Evolutionary conservation across 2,888 invertebrate genomes (phyloP), one percentile per base, ranked within the genome.

Genomic region (Idaea biselata): DNA sequence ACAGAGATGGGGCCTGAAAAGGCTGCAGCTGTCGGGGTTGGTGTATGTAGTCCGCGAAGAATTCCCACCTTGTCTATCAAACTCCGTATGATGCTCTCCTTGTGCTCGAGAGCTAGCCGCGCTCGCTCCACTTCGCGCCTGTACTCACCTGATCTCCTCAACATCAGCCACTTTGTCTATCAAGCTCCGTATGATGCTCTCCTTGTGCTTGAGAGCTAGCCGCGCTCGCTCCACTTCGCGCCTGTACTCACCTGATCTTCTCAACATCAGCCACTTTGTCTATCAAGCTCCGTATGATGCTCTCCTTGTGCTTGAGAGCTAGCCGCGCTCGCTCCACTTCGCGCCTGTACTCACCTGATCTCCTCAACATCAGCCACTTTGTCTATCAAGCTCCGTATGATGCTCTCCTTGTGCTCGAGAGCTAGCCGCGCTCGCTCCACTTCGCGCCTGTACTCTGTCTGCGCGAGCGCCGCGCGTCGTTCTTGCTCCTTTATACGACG

Each of bases 301-400:
- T 33, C 14, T 33, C 33, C 7, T 33, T 91, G 59, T 91, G 91
- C 7, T 88, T 74, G 1, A 91, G 65, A 0, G 87, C 89, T 0
- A 88, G 68, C 0, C 81, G 72, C 0, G 89, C 89, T 0, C 91
- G 66, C 66, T 89, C 87, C 57, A 91, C 69, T 66, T 93, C 92
- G 1, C 14, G 8, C 33, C 5, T 33, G 6, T 2, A 44, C 77
- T 71, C 6, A 88, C 91, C 89, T 81, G 57, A 90, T 89, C 68
- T 90, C 90, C 59, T 91, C 91, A 0, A 90, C 89, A 63, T 90
- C 91, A 0, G 91, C 91, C 58, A 91, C 91, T 67, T 91, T 89
- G 53, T 91, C 89, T 0, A 91, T 87, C n/a, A 91, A 86, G 60
- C 86, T 89, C 11, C 87, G 73, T 33, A 92, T 91, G 72, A 92